Evolutionary conservation across 1,140 invertebrate species (phyloP), one percentile per base, ranked within the genome.

Genomic region (Drosophila ohnishii): DNA sequence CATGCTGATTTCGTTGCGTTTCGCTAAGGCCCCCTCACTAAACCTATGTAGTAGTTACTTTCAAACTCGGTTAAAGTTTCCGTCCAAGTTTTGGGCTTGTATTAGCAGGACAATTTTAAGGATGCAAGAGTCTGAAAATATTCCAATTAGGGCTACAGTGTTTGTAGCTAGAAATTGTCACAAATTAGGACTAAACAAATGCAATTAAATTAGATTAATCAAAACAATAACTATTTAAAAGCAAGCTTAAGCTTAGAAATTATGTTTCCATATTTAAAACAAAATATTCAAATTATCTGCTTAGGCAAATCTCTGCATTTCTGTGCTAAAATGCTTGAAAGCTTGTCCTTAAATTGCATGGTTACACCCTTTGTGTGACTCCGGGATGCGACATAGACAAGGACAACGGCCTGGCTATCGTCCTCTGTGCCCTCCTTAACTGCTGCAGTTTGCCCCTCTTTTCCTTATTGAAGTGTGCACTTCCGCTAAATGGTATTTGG

Each of bases 401-500:
- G 80, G 56, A 44, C 42, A 14, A 28, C 45, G 44, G 66, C 66
- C 53, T 69, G 64, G 60, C 62, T 61, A 73, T 73, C 85, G 81
- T 85, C 51, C 57, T 75, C 34, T 14, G 55, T 73, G 70, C 66
- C 64, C 59, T 47, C 64, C 75, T 59, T 48, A 51, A 61, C 47
- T 61, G 66, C 60, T 67, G 62, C 73, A 70, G 58, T 51, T 51
- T 57, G 56, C 58, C 60, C 56, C 78, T 44, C 75, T 34, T 86
- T 80, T 78, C 61, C 74, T 78, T 86, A 78, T 78, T 81, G 82
- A 85, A 85, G 82, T 86, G 82, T 72, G 82, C 78, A 81, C 82
- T 85, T 85, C 70, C 78, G 63, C 82, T 85, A 85, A 85, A 85
- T 85, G 82, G 78, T 86, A 85, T 85, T 85, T 86, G 82, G 82